Evolutionary conservation across 2,113 vertebrate genomes (phyloP).

Genomic region (Ciconia stormi): DNA sequence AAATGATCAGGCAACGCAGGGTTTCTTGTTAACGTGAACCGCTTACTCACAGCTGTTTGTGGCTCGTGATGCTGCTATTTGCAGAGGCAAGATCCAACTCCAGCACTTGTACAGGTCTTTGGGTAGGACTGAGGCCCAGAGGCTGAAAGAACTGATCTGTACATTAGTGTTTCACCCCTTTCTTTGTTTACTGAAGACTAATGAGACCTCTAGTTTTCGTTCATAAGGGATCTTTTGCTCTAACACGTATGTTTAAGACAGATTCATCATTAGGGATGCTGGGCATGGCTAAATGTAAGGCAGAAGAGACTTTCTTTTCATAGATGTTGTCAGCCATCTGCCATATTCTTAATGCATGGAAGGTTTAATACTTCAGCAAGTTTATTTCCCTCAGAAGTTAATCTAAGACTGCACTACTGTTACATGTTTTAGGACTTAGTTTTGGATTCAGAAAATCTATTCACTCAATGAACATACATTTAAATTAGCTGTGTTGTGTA

Average conservation of each 20-base stretch:
- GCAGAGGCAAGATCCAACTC: background rate
- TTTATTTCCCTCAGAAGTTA: background rate
- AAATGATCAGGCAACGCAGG: fast-evolving
- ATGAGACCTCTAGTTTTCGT: background rate
- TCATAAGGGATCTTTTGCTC: background rate
- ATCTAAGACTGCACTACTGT: background rate
- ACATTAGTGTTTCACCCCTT: background rate
- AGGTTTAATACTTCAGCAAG: background rate
- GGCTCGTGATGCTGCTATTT: background rate
- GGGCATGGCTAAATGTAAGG: background rate
- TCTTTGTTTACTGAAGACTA: background rate
- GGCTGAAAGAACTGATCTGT: background rate
- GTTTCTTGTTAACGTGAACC: background rate
- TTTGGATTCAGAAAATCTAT: background rate
- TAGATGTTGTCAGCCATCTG: background rate
- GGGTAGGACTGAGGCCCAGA: background rate
- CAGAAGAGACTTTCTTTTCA: background rate
- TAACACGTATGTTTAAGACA: background rate
- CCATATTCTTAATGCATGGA: background rate
- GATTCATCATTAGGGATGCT: background rate
- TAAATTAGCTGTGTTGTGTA: background rate
- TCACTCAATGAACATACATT: background rate
- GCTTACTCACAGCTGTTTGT: background rate
- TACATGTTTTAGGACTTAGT: background rate
- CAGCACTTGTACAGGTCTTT: background rate